phyloP scores from a whole-genome alignment of 1,140 invertebrate genomes.

The Euborellia annulipes region DNA sequence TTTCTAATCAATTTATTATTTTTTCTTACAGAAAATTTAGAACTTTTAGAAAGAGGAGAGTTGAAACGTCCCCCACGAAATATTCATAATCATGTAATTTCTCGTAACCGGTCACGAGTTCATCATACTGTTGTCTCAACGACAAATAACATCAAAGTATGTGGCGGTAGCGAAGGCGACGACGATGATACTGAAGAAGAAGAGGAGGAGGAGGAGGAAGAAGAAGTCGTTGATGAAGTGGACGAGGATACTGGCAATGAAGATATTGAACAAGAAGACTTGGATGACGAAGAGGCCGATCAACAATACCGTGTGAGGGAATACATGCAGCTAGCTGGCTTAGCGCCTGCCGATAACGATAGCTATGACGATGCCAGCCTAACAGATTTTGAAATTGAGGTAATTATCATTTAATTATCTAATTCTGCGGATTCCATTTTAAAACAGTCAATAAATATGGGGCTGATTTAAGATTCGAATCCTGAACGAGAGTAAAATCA shows the following conservation, averaged over 20 bases:
- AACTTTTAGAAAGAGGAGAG: conserved; percentile 64
- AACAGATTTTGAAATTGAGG: conserved; percentile 23
- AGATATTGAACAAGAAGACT: conserved; percentile 18
- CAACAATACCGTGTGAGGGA: conserved; percentile 22
- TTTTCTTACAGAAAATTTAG: conserved; percentile 47
- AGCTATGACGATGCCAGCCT: conserved; percentile 11
- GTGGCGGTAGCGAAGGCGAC: conserved; percentile 32
- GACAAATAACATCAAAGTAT: conserved; percentile 27
- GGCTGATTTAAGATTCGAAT: too few species aligned
- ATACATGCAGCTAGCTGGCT: conserved; percentile 20
- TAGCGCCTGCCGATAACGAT: conserved; percentile 23
- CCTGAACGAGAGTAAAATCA: too few species aligned
- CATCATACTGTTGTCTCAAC: conserved; percentile 25
- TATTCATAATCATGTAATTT: conserved; percentile 28
- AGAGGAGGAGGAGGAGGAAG: conserved; percentile 31
- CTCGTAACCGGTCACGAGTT: conserved; percentile 31
- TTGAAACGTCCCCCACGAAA: conserved; percentile 47
- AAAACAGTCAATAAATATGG: too few species aligned
- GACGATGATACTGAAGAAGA: conserved; percentile 34
- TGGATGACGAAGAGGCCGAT: conserved; percentile 6
- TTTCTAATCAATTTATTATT: not conserved
- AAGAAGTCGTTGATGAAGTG: conserved; percentile 31
- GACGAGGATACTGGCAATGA: conserved; percentile 27
- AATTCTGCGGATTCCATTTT: too few species aligned
- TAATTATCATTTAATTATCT: too few species aligned